Percentiles rank a stretch among this genome's conserved stretches.
Conservation (phyloP, 1,140 invertebrate species). For the Papilio machaon region DNA sequence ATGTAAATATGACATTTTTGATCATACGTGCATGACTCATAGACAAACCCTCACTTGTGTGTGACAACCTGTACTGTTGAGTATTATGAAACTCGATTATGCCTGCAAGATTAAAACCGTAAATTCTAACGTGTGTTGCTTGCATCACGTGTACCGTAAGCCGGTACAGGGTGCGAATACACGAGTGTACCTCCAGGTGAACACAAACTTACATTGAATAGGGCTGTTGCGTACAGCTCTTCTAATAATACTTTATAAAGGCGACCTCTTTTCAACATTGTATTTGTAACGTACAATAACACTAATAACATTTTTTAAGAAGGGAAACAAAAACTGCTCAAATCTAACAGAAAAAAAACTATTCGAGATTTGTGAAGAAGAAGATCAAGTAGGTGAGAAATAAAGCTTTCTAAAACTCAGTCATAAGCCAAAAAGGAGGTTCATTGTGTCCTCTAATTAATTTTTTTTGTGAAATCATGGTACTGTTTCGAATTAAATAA, state of each 20-base stretch:
- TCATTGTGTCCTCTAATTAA: neutral
- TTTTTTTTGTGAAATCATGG: neutral
- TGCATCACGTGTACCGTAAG: conserved; percentile 1
- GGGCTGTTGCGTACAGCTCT: neutral
- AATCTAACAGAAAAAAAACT: too few species aligned
- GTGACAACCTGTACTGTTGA: neutral
- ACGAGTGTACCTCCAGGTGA: conserved; percentile 1
- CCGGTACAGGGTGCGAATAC: neutral
- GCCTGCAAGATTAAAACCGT: neutral
- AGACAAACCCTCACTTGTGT: neutral
- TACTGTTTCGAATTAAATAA: neutral
- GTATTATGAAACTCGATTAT: neutral
- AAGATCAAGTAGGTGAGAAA: neutral
- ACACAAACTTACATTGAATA: conserved; percentile 3
- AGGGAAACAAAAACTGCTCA: neutral
- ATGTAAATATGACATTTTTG: neutral
- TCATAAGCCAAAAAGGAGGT: neutral
- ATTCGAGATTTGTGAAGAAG: neutral
- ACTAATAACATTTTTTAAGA: neutral
- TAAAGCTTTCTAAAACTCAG: neutral
- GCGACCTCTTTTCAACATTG: neutral
- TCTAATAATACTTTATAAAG: neutral
- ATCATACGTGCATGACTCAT: neutral
- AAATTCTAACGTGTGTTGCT: neutral
- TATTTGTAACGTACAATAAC: neutral